Evolutionary conservation across 1,140 invertebrate genomes (phyloP).

Genomic region (Teleopsis dalmanni): DNA sequence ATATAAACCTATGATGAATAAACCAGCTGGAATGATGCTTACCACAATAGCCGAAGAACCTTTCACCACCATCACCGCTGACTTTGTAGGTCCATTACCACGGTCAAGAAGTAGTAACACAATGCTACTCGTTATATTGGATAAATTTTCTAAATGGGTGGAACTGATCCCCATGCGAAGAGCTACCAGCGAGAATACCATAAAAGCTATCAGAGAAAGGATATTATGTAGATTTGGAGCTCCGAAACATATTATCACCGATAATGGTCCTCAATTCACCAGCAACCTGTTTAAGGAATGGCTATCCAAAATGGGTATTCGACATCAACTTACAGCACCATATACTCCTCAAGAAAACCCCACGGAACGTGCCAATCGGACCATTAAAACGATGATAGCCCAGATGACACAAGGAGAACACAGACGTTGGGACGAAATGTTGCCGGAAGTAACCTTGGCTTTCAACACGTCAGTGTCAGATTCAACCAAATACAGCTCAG

Average conservation of each 20-base stretch:
- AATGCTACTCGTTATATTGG: too few species aligned
- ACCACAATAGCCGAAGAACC: neutral
- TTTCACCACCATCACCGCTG: neutral
- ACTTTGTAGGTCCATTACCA: conserved; percentile 1
- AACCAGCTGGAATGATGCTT: neutral
- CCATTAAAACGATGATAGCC: conserved; percentile 5
- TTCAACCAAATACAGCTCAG: neutral
- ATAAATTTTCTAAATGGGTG: too few species aligned
- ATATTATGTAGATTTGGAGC: conserved; percentile 1
- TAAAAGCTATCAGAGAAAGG: neutral
- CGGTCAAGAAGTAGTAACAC: too few species aligned
- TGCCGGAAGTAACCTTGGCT: neutral
- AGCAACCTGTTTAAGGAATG: neutral
- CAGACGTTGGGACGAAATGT: neutral
- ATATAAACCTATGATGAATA: neutral
- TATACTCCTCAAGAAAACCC: conserved; percentile 2
- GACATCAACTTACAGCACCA: neutral
- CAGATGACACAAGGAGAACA: neutral
- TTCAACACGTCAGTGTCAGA: neutral
- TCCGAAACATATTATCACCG: neutral
- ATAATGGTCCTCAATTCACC: neutral
- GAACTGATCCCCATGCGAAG: too few species aligned
- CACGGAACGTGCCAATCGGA: neutral
- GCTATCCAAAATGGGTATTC: neutral
- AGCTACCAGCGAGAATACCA: too few species aligned